Conservation (phyloP, 2,113 vertebrate genomes). For the Aegypius monachus region DNA sequence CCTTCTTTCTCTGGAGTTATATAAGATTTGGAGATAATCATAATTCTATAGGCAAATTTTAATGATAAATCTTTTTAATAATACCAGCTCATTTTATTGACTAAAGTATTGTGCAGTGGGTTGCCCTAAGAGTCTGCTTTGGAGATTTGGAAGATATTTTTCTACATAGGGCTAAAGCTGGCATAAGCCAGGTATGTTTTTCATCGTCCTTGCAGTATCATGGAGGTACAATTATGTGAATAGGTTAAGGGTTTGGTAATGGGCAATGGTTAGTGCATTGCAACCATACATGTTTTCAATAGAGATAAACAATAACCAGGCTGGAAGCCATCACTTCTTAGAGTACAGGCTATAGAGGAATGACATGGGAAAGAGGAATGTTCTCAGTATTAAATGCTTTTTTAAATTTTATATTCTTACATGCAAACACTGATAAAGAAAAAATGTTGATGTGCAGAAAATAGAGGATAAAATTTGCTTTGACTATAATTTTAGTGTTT, state of each 20-base stretch:
- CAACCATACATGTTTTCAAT: accelerated
- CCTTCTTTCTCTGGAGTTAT: neutral
- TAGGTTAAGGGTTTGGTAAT: neutral
- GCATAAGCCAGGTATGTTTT: neutral
- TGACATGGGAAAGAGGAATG: neutral
- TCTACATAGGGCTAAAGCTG: neutral
- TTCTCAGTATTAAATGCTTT: neutral
- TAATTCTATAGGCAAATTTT: neutral
- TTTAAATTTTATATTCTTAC: neutral
- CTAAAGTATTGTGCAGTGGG: neutral
- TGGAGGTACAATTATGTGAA: neutral
- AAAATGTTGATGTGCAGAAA: neutral
- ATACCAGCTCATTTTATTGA: neutral
- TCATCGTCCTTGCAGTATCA: accelerated
- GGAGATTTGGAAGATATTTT: neutral
- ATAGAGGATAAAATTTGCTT: neutral
- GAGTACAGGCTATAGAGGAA: neutral
- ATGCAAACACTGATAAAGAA: neutral
- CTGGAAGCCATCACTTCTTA: neutral
- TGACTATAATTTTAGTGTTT: neutral
- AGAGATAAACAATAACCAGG: neutral
- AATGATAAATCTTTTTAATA: neutral
- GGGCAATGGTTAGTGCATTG: neutral
- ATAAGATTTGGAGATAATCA: neutral
- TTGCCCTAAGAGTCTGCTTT: neutral